Base-by-base conservation (phyloP, 1,140 invertebrate species). In the Brachionus manjavacas region DNA sequence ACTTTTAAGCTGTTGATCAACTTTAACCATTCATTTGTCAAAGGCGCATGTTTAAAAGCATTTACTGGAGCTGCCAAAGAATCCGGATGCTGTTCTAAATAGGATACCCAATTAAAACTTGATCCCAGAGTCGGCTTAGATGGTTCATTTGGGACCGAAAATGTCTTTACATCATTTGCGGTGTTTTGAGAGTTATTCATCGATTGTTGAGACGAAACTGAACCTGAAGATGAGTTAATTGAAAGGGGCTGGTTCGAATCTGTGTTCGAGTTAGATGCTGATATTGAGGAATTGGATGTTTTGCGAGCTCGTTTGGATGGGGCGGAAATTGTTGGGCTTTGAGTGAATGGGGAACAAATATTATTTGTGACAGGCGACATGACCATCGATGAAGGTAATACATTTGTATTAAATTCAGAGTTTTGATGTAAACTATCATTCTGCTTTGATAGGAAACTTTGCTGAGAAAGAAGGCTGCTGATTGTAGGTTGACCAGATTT, bases 1-100 rank as follows among this genome's bases (percentile, higher is more conserved):
- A 76, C 39, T 76, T 76, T 76, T 25, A 76, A 28, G 23, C 31
- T 81, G 2, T 81, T 81, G 14, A 81, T 68, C 11, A 81, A 28
- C 31, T 81, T 68, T 9, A 23, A 6, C 52, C 52, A 81, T 20
- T 25, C 25, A 43, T 81, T 41, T 14, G 49, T 64, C 41, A 81
- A 43, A 20, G 79, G 52, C 11, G 11, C 79, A 35, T 81, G 79
- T 43, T 64, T 68, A 25, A 81, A 81, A 3, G 23, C 23, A 16
- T 81, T 43, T 12, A 81, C 79, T 12, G 79, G 79, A 20, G 79
- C 79, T 9, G 46, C 46, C 12, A 4, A 12, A 81, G 4, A 64
- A 12, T 60, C 52, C 41, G 46, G 46, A 64, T 81, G 20, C 9
- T 43, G 20, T 39, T 81, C 64, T 4, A 81, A n/a, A 81, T 64